phyloP scores from a whole-genome alignment of 92 coral and sea anemone species.

The Muricea muricata region DNA sequence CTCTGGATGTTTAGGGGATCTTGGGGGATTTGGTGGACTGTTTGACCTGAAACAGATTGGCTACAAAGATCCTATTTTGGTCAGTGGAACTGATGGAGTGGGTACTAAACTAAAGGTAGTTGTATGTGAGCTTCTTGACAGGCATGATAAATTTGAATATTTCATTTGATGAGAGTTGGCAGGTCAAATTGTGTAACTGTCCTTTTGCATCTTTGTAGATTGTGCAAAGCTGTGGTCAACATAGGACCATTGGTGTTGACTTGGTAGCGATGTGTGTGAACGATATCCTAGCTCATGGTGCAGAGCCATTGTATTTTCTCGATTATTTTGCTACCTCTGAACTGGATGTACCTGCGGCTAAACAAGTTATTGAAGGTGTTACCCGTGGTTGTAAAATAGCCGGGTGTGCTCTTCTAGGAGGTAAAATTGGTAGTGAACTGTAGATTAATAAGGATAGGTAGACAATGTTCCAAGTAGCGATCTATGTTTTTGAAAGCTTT shows the following conservation, averaged over 20 bases:
- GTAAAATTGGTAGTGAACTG: constrained; percentile 33
- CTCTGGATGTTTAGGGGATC: constrained; percentile 80
- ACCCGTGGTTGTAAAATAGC: constrained; percentile 82
- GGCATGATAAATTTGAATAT: no score
- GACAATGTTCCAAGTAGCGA: no score
- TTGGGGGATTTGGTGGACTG: constrained; percentile 95
- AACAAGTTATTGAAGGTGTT: constrained; percentile 83
- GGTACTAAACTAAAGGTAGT: constrained; percentile 92
- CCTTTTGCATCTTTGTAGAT: constrained; percentile 45
- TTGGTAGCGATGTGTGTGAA: constrained; percentile 98
- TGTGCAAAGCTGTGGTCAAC: constrained; percentile 79
- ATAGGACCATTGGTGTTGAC: constrained; percentile 87
- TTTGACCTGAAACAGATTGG: constrained; percentile 92
- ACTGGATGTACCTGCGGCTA: constrained; percentile 82
- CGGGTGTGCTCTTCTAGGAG: constrained; percentile 97
- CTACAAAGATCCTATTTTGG: constrained; percentile 84
- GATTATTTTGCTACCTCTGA: constrained; percentile 91
- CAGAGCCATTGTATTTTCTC: constrained; percentile 91
- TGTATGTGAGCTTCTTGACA: no score
- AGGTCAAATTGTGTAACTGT: not conserved
- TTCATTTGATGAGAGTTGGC: no score
- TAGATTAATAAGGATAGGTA: no score
- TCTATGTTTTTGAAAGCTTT: no score
- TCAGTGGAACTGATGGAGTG: constrained; percentile 97
- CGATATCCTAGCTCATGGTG: constrained; percentile 97